Percentiles rank a stretch among this genome's conserved stretches.
These are phyloP conservation scores for Periphyllus acericola DNA, from an alignment of 2,888 invertebrate genomes.

Conservation along the genomic window DNA sequence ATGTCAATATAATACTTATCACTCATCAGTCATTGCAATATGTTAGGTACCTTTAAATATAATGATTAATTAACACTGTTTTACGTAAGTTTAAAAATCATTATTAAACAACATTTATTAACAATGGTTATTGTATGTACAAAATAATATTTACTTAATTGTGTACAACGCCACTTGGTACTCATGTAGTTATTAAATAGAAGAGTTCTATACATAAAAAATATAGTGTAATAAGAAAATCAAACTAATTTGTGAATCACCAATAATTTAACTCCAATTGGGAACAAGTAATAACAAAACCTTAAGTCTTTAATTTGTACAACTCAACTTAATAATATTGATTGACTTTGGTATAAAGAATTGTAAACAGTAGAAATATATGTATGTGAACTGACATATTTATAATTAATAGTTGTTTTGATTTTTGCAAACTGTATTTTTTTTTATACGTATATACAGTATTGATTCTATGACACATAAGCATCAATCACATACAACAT, in stretches of 20 bases:
- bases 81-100: neutral
- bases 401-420: neutral
- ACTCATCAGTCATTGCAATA: too few species aligned
- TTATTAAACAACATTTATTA: neutral
- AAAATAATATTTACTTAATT: neutral
- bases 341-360: slow-evolving; percentile 17
- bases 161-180: neutral
- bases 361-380: slow-evolving; percentile 1
- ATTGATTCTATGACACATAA: neutral
- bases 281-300: neutral
- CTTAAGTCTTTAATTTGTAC: neutral
- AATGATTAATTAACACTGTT: neutral
- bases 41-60: too few species aligned
- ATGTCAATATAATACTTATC: neutral
- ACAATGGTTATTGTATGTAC: neutral
- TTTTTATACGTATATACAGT: neutral
- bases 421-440: slow-evolving; percentile 1
- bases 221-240: neutral
- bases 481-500: neutral
- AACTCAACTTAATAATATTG: neutral
- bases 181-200: neutral
- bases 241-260: neutral
- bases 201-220: neutral
- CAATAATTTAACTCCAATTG: neutral
- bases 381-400: neutral